A percentile compares a stretch with the other conserved stretches of the same genome.
Conservation (phyloP, 2,113 vertebrate species). For the Hippocampus comes region DNA sequence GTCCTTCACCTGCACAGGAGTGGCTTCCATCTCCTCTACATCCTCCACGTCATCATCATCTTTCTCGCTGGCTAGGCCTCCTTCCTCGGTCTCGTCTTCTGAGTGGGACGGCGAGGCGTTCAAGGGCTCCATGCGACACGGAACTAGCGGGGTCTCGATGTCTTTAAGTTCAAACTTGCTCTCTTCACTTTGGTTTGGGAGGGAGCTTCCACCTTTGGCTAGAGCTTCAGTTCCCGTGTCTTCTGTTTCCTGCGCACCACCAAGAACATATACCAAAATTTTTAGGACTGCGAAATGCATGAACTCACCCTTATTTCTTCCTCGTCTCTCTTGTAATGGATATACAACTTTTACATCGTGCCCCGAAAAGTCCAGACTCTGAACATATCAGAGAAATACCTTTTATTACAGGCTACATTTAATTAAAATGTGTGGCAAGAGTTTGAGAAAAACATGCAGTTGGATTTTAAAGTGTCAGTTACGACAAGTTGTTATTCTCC, state of each 20-base stretch:
- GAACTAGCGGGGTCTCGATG: not conserved
- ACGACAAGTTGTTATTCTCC: too few species aligned
- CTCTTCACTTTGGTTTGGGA: not conserved
- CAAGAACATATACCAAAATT: not conserved
- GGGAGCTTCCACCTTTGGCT: not conserved
- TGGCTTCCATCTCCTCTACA: not conserved
- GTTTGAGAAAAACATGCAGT: too few species aligned
- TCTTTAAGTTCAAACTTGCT: not conserved
- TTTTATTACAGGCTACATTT: too few species aligned
- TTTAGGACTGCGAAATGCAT: too few species aligned
- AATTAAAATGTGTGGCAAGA: too few species aligned
- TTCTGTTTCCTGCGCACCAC: constrained; percentile 31
- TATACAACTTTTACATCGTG: too few species aligned
- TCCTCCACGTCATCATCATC: not conserved
- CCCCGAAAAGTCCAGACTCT: too few species aligned
- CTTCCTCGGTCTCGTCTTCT: not conserved
- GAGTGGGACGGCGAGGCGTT: not conserved
- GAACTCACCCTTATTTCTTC: too few species aligned
- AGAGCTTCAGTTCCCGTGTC: constrained; percentile 5
- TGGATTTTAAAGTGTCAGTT: too few species aligned
- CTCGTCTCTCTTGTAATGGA: too few species aligned
- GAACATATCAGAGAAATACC: too few species aligned
- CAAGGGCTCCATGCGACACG: not conserved
- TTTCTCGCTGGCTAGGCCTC: not conserved
- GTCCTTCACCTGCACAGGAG: not conserved